These are phyloP conservation scores for Ptilonorhynchus violaceus DNA, from an alignment of 2,113 vertebrate species.

Conservation along the genomic window DNA sequence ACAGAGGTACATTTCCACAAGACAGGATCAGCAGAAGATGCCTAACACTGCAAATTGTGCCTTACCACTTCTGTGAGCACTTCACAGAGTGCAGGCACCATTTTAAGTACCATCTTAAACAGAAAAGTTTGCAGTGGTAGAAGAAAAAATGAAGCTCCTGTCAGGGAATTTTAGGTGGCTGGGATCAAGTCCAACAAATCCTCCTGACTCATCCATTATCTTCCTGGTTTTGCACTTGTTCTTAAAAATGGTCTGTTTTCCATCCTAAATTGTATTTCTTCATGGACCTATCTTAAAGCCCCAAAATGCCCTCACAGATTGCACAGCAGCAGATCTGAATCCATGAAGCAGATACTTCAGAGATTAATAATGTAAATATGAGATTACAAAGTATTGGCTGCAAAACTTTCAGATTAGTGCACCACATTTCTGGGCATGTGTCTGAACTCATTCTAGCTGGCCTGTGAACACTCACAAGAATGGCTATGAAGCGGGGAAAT, in stretches of 20 bases:
- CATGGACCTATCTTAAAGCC: background rate
- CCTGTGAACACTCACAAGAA: background rate
- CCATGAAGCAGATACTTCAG: background rate
- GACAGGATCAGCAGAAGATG: background rate
- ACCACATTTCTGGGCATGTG: background rate
- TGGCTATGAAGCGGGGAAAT: background rate
- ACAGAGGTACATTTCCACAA: background rate
- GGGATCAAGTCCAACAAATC: conserved; percentile 34
- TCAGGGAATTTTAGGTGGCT: conserved; percentile 13
- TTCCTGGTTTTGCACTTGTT: background rate
- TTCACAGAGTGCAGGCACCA: background rate
- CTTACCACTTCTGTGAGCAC: background rate
- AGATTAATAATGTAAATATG: background rate
- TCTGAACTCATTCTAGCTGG: background rate
- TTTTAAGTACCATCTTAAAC: background rate
- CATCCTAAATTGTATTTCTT: background rate
- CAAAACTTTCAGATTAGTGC: background rate
- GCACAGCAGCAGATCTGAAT: background rate
- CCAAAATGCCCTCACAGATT: background rate
- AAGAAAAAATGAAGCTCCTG: background rate
- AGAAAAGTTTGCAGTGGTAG: conserved; percentile 4
- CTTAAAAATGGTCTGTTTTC: conserved; percentile 3
- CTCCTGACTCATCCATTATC: conserved; percentile 45
- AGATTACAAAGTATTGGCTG: background rate
- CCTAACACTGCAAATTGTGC: background rate